These are phyloP conservation scores for Thinocorus orbignyianus DNA, from an alignment of 2,113 vertebrate species.

Conservation along the genomic window DNA sequence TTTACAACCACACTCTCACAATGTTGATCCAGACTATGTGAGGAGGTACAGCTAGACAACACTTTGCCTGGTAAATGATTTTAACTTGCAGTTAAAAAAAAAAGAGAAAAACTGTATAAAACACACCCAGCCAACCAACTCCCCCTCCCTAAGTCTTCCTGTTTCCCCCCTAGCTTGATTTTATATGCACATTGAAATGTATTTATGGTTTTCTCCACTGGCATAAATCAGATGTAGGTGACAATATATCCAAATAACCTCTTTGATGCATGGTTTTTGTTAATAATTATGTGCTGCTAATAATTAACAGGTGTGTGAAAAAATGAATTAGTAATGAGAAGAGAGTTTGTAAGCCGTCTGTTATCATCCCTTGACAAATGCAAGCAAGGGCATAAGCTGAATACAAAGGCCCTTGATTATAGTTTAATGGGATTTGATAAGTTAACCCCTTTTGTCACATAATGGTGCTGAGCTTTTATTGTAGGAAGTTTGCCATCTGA, in stretches of 20 bases:
- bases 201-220: constrained; percentile 27
- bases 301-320: constrained; percentile 72
- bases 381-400: constrained; percentile 49
- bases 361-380: constrained; percentile 65
- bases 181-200: neutral
- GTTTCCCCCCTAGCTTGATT: rapidly evolving
- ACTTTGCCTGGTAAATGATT: neutral
- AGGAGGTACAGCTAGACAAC: neutral
- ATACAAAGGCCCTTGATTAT: constrained; percentile 57
- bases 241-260: constrained; percentile 65
- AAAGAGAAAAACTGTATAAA: neutral
- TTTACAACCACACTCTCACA: neutral
- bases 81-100: neutral
- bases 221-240: constrained; percentile 51
- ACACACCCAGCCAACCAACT: neutral
- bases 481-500: neutral
- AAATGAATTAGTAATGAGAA: constrained; percentile 70
- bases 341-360: constrained; percentile 67
- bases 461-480: neutral
- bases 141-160: neutral
- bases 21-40: neutral
- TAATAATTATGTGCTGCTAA: constrained; percentile 68
- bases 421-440: constrained; percentile 54
- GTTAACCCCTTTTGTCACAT: constrained; percentile 50
- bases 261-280: constrained; percentile 59